These are phyloP conservation scores for Taphrorychus bicolor DNA, from an alignment of 2,888 invertebrate genomes.

Conservation along the genomic window DNA sequence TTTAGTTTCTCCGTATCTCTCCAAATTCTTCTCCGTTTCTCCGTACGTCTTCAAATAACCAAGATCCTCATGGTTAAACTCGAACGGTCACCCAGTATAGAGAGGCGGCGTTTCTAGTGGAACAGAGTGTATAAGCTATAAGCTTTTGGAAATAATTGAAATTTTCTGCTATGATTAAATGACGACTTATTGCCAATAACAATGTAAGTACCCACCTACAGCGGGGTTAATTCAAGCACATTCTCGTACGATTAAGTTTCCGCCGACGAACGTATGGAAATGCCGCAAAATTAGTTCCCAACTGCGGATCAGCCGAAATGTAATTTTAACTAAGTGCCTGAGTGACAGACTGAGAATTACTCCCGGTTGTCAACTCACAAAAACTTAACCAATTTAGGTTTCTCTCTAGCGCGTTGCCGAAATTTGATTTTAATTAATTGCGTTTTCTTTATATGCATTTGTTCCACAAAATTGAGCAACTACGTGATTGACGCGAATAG, in stretches of 20 bases:
- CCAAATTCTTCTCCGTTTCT: too few relatives aligned
- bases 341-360: background rate
- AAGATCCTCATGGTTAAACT: too few relatives aligned
- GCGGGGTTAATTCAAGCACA: background rate
- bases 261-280: slow-evolving; percentile 9
- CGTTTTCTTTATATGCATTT: background rate
- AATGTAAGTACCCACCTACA: background rate
- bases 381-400: slow-evolving; percentile 3
- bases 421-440: background rate
- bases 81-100: too few relatives aligned
- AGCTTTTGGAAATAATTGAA: too few relatives aligned
- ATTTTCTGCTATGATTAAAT: too few relatives aligned
- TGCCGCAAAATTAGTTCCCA: slow-evolving; percentile 3
- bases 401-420: background rate
- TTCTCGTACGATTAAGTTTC: background rate
- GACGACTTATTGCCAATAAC: too few relatives aligned
- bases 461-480: background rate
- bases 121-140: too few relatives aligned
- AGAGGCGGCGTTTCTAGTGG: too few relatives aligned
- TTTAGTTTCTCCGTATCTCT: too few relatives aligned
- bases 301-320: background rate
- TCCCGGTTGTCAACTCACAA: slow-evolving; percentile 1
- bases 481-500: too few relatives aligned
- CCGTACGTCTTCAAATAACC: too few relatives aligned
- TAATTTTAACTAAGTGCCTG: slow-evolving; percentile 10